phyloP scores from a whole-genome alignment of 2,113 vertebrate genomes.

The Eclectus roratus region DNA sequence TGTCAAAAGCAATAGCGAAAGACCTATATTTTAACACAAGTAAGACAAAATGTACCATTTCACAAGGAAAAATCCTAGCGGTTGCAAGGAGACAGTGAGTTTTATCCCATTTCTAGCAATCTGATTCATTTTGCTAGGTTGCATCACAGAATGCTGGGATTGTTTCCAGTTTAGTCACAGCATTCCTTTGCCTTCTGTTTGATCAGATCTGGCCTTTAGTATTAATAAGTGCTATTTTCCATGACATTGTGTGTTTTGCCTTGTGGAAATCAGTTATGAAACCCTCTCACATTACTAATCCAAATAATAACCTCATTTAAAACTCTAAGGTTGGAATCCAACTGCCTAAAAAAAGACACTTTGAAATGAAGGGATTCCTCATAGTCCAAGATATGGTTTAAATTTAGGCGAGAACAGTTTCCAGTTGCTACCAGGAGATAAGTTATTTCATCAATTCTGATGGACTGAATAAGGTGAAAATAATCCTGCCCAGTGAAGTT shows the following conservation, averaged over 20 bases:
- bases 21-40: neutral
- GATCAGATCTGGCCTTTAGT: slow-evolving; percentile 22
- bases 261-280: slow-evolving; percentile 22
- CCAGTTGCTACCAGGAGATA: neutral
- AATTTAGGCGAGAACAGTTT: neutral
- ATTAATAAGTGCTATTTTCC: slow-evolving; percentile 32
- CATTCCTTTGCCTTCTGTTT: neutral
- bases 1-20: neutral
- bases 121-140: neutral
- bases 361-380: neutral
- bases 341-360: neutral
- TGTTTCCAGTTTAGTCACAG: neutral
- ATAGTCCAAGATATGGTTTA: neutral
- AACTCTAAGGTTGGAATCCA: neutral
- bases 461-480: neutral
- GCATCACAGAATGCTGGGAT: neutral
- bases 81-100: neutral
- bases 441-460: neutral
- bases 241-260: slow-evolving; percentile 15
- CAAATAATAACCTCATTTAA: neutral
- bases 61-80: neutral
- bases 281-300: slow-evolving; percentile 9
- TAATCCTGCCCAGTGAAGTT: neutral
- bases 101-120: neutral
- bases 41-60: neutral